phyloP scores from a whole-genome alignment of 2,888 invertebrate species.

The Heteropelma amictum region DNA sequence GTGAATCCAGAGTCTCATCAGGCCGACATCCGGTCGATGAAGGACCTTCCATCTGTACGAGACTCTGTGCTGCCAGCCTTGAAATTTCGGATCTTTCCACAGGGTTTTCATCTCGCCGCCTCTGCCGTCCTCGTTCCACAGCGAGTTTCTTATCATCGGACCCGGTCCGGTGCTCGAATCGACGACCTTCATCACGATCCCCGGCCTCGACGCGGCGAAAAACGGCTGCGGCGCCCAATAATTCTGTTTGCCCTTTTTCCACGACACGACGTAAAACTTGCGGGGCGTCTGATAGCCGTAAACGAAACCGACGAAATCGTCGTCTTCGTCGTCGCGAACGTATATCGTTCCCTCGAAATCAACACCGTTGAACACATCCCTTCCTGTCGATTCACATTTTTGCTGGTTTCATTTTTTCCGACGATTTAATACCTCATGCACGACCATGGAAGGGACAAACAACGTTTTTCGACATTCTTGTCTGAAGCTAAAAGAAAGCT shows the following conservation, averaged over 20 bases:
- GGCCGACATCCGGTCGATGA: constrained; percentile 93
- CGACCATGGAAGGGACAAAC: too few relatives aligned
- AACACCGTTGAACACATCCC: constrained; percentile 92
- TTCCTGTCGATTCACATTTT: too few relatives aligned
- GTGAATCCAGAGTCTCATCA: constrained; percentile 94
- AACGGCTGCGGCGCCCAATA: constrained; percentile 97
- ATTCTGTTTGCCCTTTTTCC: constrained; percentile 96
- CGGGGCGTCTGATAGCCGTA: constrained; percentile 96
- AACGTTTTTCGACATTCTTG: too few relatives aligned
- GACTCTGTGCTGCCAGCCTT: constrained; percentile 95
- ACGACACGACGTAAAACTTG: constrained; percentile 97
- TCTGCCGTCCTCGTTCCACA: constrained; percentile 97
- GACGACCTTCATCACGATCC: constrained; percentile 95
- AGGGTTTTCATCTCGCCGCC: constrained; percentile 88
- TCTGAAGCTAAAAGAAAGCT: too few relatives aligned
- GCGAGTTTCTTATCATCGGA: constrained; percentile 91
- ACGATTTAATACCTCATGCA: too few relatives aligned
- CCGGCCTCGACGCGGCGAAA: constrained; percentile 94
- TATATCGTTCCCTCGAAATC: constrained; percentile 98
- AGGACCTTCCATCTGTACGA: constrained; percentile 96
- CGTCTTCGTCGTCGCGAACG: constrained; percentile 91
- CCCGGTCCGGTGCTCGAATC: constrained; percentile 96
- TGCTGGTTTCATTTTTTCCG: too few relatives aligned
- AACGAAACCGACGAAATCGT: constrained; percentile 97
- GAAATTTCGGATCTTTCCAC: constrained; percentile 95